Base-by-base conservation (phyloP, 2,888 invertebrate genomes). In the Epicampocera succincta region DNA sequence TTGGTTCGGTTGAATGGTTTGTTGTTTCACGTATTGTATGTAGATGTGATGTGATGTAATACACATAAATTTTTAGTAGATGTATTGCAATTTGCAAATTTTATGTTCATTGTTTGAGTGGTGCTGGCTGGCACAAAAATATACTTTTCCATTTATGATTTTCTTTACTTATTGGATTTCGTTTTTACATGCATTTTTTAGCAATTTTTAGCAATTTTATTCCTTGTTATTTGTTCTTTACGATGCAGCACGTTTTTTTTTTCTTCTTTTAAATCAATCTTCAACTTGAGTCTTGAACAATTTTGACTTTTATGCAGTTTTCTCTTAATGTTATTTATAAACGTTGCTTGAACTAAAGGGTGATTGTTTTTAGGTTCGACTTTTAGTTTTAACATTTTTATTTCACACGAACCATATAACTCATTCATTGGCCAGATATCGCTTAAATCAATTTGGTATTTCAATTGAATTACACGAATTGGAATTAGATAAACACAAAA, bases 231-330 rank as follows among this genome's bases (percentile, higher is more conserved):
- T 33, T 60, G 58, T 60, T n/a, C 50, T 61, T 38, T 17, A 66
- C 29, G 60, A 69, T 68, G 69, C 61, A 42, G 60, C 46, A 68
- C n/a, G n/a, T n/a, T n/a, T n/a, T n/a, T n/a, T n/a, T 21, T 58
- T 75, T 42, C 42, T 29, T 33, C n/a, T 44, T 79, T 76, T 78
- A 38, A 78, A 65, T 38, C 52, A 63, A 83, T 77, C 60, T 83
- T 74, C 74, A 74, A 76, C 80, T 79, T 84, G 84, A 79, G 84
- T 84, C 84, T 83, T 83, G 83, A 83, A 83, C 80, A 25, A 2
- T 72, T 69, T 56, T 76, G 38, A 46, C 3, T 5, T 52, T 66
- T 9, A 6, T 15, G 40, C 25, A 44, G 13, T n/a, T 9, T 25
- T 40, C 50, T 50, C 11, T 11, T 17, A 6, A 5, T 15, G 48